Evolutionary conservation across 64 coral and sea anemone species (phyloP).

Genomic region (Stichodactyla mertensii): DNA sequence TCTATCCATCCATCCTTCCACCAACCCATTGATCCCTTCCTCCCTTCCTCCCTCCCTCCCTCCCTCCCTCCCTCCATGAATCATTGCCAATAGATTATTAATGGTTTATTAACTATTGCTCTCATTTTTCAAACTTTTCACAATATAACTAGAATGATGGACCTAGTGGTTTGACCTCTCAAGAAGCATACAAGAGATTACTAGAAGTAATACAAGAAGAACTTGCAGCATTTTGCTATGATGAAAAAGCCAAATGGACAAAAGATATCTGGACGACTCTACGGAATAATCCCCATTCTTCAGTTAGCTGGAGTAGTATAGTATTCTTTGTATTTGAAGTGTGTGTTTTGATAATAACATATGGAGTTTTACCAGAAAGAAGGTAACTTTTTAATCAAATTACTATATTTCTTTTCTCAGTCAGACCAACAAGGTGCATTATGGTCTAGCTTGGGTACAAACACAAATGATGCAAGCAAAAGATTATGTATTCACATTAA

Average conservation of each 20-base stretch:
- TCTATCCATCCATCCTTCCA: not conserved
- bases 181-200: slow-evolving; percentile 79
- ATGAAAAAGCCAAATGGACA: slow-evolving; percentile 45
- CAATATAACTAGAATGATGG: not conserved
- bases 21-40: not conserved
- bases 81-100: not conserved
- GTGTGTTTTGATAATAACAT: slow-evolving; percentile 61
- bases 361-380: slow-evolving; percentile 30
- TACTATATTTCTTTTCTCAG: too few species aligned
- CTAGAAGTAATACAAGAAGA: slow-evolving; percentile 62
- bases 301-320: slow-evolving; percentile 76
- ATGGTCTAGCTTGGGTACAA: not conserved
- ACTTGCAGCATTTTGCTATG: slow-evolving; percentile 39
- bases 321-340: slow-evolving; percentile 65
- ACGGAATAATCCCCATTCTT: slow-evolving; percentile 48
- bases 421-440: not conserved
- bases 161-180: slow-evolving; percentile 56
- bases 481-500: too few species aligned
- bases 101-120: not conserved
- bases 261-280: slow-evolving; percentile 71
- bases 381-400: slow-evolving; percentile 12
- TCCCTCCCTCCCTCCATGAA: too few species aligned
- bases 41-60: too few species aligned
- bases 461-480: not conserved
- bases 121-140: too few species aligned